Conservation (phyloP, 92 coral and sea anemone species). For the Nematostella vectensis region DNA sequence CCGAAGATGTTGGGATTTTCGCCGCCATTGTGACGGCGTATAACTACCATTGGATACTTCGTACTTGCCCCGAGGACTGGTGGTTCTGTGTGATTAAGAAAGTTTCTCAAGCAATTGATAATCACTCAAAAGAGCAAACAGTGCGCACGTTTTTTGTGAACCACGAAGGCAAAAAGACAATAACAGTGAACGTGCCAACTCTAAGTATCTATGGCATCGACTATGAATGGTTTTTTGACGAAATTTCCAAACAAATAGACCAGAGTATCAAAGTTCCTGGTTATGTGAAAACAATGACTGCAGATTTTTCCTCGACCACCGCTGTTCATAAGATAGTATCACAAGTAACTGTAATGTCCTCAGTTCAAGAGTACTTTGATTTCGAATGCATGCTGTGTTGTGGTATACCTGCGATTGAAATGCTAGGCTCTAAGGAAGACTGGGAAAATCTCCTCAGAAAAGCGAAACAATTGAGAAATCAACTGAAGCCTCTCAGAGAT, state of each 20-base stretch:
- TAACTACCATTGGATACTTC: conserved; percentile 41
- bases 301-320: conserved; percentile 49
- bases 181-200: conserved; percentile 36
- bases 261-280: conserved; percentile 52
- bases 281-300: conserved; percentile 57
- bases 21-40: conserved; percentile 29
- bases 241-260: conserved; percentile 35
- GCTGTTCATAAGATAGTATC: conserved; percentile 53
- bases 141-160: conserved; percentile 50
- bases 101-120: conserved; percentile 49
- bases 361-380: too few species aligned
- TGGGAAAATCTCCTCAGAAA: too few species aligned
- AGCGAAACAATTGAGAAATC: too few species aligned
- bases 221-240: conserved; percentile 48
- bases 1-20: conserved; percentile 24
- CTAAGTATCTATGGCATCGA: conserved; percentile 41
- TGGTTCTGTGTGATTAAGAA: conserved; percentile 58
- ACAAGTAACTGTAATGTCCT: too few species aligned
- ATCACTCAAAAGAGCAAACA: conserved; percentile 22
- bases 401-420: too few species aligned
- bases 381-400: too few species aligned
- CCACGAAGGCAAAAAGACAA: conserved; percentile 45
- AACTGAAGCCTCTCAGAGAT: too few species aligned
- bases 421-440: too few species aligned
- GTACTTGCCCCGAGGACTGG: conserved; percentile 63